Percentiles rank a stretch among this genome's conserved stretches.
Conservation (phyloP, 2,888 invertebrate genomes). For the Pristionchus mayeri region DNA sequence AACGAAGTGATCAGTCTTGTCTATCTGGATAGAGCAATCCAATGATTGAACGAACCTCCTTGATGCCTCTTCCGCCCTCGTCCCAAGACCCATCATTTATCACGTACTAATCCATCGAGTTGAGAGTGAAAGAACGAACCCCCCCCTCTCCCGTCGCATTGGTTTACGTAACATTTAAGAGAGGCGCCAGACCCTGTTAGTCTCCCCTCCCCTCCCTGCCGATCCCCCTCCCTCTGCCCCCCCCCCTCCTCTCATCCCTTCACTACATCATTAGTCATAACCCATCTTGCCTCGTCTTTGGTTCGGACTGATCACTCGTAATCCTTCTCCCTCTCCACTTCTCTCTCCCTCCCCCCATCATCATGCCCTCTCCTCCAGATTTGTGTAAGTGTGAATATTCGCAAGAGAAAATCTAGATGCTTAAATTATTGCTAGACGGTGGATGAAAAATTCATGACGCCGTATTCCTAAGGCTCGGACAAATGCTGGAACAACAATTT, state of each 20-base stretch:
- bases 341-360: neutral
- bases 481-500: no score
- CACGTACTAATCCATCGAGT: slow-evolving; percentile 39
- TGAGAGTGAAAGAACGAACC: neutral
- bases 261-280: no score
- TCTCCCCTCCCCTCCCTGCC: neutral
- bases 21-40: no score
- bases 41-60: slow-evolving; percentile 13
- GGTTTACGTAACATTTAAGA: slow-evolving; percentile 20
- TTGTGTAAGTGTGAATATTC: slow-evolving; percentile 45
- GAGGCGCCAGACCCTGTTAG: slow-evolving; percentile 26
- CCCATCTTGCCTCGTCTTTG: no score
- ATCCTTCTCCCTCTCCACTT: neutral
- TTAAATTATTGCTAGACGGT: neutral
- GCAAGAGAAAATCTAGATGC: neutral
- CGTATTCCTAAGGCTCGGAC: no score
- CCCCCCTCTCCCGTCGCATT: neutral
- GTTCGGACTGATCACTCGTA: slow-evolving; percentile 1
- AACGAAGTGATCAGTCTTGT: slow-evolving; percentile 42
- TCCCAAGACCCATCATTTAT: neutral
- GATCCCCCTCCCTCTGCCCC: neutral
- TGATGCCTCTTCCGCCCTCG: neutral
- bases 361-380: neutral
- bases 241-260: slow-evolving; percentile 15
- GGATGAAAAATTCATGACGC: neutral